Base-by-base conservation (phyloP, 2,113 vertebrate genomes). In the Sceloporus tristichus region DNA sequence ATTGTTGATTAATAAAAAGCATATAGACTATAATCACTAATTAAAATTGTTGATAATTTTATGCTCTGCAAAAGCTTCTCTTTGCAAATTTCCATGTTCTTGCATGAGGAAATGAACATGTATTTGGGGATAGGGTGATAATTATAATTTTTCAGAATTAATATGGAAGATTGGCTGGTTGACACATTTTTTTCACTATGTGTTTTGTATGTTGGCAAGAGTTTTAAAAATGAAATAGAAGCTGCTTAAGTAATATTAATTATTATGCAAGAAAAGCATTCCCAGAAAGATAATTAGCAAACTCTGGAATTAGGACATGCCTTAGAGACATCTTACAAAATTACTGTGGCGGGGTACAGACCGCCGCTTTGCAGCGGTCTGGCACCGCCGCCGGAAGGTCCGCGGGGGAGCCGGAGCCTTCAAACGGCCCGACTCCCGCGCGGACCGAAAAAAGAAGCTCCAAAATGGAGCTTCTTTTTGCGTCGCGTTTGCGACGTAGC, bases 301-400 rank as follows among this genome's bases (percentile, higher is more conserved):
- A 38, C 77, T 65, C 56, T 62, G 56, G 18, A 85, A 85, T 62
- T 85, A 62, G 84, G 84, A 76, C 73, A 85, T 85, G 54, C 56
- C 73, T 85, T 62, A 29, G 54, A 76, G 54, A 85, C 25, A 76
- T 65, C 38, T 8, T 85, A 14, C 27, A 76, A 85, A 40, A 65
- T 85, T 75, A 75, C n/a, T n/a, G n/a, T n/a, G n/a, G n/a, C n/a
- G n/a, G n/a, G n/a, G n/a, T n/a, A n/a, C n/a, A n/a, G n/a, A n/a
- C n/a, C n/a, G n/a, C n/a, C n/a, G n/a, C n/a, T n/a, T n/a, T n/a
- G n/a, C n/a, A n/a, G n/a, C n/a, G n/a, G n/a, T n/a, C n/a, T n/a
- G n/a, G n/a, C n/a, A n/a, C n/a, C n/a, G n/a, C n/a, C n/a, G n/a
- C n/a, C n/a, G n/a, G n/a, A n/a, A n/a, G n/a, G n/a, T n/a, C n/a